Conservation (phyloP, 2,888 invertebrate species). For the Scaptomyza parva region DNA sequence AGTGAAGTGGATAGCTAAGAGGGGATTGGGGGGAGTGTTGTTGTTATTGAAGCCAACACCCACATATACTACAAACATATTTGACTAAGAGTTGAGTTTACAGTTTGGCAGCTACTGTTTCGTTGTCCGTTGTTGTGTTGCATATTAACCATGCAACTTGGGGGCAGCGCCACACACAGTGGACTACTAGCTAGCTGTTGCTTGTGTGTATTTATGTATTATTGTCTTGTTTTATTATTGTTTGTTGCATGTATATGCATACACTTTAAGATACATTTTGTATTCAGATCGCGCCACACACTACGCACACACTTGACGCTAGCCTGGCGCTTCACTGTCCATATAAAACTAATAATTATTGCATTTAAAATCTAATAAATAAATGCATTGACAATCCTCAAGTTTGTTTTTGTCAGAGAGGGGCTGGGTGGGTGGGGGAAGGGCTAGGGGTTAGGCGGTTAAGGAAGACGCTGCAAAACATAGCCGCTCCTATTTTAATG, state of each 20-base stretch:
- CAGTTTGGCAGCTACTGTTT: slow-evolving; percentile 73
- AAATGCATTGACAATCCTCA: slow-evolving; percentile 68
- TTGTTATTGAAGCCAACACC: slow-evolving; percentile 61
- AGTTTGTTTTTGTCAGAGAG: slow-evolving; percentile 21
- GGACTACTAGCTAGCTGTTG: no score
- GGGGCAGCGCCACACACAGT: slow-evolving; percentile 58
- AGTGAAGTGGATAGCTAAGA: slow-evolving; percentile 13
- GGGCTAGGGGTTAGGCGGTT: neutral
- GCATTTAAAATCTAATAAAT: slow-evolving; percentile 82
- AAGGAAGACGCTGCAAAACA: slow-evolving; percentile 19
- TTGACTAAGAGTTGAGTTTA: slow-evolving; percentile 62
- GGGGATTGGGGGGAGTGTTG: neutral
- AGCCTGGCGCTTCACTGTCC: slow-evolving; percentile 76
- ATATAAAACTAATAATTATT: slow-evolving; percentile 79
- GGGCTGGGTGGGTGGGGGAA: neutral
- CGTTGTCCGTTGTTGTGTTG: slow-evolving; percentile 39
- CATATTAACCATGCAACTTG: slow-evolving; percentile 57
- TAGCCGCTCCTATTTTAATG: slow-evolving; percentile 76
- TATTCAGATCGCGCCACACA: slow-evolving; percentile 61
- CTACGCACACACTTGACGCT: slow-evolving; percentile 51
- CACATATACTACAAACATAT: slow-evolving; percentile 44
- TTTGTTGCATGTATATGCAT: slow-evolving; percentile 1
- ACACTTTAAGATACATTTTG: slow-evolving; percentile 11
- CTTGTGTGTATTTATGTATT: slow-evolving; percentile 20
- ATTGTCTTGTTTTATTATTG: slow-evolving; percentile 23